Conservation (phyloP, 2,113 vertebrate genomes). For the Corythornis madagascariensis region DNA sequence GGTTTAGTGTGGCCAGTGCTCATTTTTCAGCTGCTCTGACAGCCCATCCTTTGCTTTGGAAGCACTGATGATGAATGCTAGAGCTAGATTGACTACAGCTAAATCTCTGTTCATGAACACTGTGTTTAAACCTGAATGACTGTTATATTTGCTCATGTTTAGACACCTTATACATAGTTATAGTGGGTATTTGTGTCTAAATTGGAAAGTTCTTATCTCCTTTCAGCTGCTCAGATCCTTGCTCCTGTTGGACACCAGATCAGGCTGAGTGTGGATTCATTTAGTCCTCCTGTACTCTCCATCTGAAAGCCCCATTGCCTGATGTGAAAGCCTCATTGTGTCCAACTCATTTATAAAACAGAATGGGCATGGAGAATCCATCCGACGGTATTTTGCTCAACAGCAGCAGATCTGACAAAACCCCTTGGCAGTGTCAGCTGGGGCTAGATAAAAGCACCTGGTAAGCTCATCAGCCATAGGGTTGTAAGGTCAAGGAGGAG, state of each 20-base stretch:
- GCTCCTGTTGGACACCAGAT: neutral
- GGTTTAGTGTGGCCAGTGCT: neutral
- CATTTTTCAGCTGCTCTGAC: neutral
- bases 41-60: neutral
- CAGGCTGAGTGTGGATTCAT: neutral
- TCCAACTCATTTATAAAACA: conserved; percentile 38
- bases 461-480: conserved; percentile 63
- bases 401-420: conserved; percentile 58
- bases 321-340: conserved; percentile 56
- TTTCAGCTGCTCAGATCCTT: conserved; percentile 8
- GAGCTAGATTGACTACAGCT: neutral
- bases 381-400: conserved; percentile 28
- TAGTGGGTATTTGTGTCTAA: neutral
- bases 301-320: conserved; percentile 34
- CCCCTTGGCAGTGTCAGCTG: conserved; percentile 43
- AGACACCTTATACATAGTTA: neutral
- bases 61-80: neutral
- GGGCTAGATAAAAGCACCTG: conserved; percentile 67
- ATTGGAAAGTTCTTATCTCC: neutral
- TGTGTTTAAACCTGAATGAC: neutral
- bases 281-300: conserved; percentile 8
- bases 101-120: neutral
- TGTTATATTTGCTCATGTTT: neutral
- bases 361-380: conserved; percentile 65
- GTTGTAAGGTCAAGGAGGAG: conserved; percentile 69